These are phyloP conservation scores for Euschistus heros DNA, from an alignment of 1,140 invertebrate species.

Conservation along the genomic window DNA sequence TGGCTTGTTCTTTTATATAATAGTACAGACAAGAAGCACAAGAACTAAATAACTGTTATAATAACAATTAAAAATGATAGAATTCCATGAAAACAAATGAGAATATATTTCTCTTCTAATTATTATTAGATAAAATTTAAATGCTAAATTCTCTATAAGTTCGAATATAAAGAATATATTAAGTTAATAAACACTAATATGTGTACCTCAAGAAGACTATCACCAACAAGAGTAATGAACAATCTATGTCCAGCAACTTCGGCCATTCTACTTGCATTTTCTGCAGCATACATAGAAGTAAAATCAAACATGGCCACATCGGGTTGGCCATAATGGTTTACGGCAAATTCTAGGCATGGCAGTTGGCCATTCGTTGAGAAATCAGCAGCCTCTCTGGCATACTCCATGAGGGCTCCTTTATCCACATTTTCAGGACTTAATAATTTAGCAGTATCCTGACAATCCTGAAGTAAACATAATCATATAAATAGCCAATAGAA, in stretches of 20 bases:
- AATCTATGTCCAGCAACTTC: slow-evolving; percentile 68
- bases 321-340: slow-evolving; percentile 94
- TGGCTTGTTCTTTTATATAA: too few species aligned
- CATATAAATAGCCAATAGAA: not conserved
- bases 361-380: slow-evolving; percentile 90
- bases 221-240: slow-evolving; percentile 84
- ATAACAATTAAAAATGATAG: too few species aligned
- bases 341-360: slow-evolving; percentile 84
- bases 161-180: too few species aligned
- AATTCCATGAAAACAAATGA: too few species aligned
- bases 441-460: slow-evolving; percentile 76
- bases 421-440: slow-evolving; percentile 84
- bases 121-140: too few species aligned
- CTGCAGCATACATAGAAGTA: slow-evolving; percentile 95
- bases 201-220: slow-evolving; percentile 88
- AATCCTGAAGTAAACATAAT: slow-evolving; percentile 53
- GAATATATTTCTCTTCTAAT: too few species aligned
- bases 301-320: slow-evolving; percentile 99
- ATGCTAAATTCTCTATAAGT: too few species aligned
- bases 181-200: too few species aligned
- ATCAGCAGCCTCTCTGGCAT: slow-evolving; percentile 89
- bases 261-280: slow-evolving; percentile 78
- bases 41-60: too few species aligned
- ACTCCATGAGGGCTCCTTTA: slow-evolving; percentile 75
- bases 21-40: too few species aligned